A percentile compares a stretch with the other conserved stretches of the same genome.
Conservation (phyloP, 2,888 invertebrate species). For the Tetanocera ferruginea region DNA sequence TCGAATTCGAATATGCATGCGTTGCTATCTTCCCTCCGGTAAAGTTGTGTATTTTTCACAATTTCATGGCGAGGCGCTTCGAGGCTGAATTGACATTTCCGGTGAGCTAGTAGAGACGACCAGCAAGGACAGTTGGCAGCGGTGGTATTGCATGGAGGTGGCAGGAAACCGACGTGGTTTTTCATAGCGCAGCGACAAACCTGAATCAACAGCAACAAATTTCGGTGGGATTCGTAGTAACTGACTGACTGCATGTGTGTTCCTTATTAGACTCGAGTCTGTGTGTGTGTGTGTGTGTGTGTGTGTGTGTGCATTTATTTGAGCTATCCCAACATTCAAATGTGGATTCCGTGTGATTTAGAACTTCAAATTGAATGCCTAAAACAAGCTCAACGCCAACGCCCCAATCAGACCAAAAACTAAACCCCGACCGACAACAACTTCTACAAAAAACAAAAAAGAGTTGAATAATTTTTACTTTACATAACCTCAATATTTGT, state of each 20-base stretch:
- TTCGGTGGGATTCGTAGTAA: not conserved
- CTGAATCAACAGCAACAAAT: not conserved
- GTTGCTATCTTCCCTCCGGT: too few relatives aligned
- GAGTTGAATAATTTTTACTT: conserved; percentile 6
- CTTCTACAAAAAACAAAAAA: not conserved
- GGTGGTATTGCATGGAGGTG: not conserved
- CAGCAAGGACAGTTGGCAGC: too few relatives aligned
- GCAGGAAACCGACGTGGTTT: not conserved
- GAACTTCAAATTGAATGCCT: conserved; percentile 31
- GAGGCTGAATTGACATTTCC: conserved; percentile 37
- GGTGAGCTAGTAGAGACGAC: conserved; percentile 1
- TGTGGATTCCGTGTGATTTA: conserved; percentile 36
- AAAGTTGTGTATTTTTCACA: conserved; percentile 33
- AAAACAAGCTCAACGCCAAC: conserved; percentile 15
- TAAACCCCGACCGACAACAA: not conserved
- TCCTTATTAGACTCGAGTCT: not conserved
- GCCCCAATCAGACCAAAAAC: not conserved
- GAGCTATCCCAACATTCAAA: conserved; percentile 22
- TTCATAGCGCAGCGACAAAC: conserved; percentile 1
- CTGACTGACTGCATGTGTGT: not conserved
- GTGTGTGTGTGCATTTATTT: not conserved
- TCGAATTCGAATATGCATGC: too few relatives aligned
- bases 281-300: not conserved
- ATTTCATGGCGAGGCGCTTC: conserved; percentile 33
- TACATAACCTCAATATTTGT: conserved; percentile 31